Evolutionary conservation across 2,113 vertebrate species (phyloP), one percentile per base, ranked within the genome.

Genomic region (Engraulis encrasicolus): DNA sequence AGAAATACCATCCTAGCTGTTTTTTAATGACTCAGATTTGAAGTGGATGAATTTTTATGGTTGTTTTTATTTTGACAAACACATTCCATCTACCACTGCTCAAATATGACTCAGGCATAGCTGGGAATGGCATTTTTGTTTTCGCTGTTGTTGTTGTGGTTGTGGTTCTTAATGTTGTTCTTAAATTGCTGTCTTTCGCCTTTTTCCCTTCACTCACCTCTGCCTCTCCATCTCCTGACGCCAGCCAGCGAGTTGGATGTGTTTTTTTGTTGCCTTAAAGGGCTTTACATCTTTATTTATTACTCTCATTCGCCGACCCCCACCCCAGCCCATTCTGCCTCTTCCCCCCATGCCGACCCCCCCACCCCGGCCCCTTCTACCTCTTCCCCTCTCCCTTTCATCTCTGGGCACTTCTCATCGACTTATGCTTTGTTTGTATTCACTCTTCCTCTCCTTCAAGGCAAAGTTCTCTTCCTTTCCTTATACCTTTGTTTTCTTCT

Each of bases 401-500:
- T 81, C 36, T 40, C n/a, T 37, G 18, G 58, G 52, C 37, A 38
- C 52, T 40, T 81, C 23, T 52, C 50, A 54, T 81, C 23, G 50
- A 50, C 20, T 78, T 23, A 71, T 50, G 31, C 18, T 78, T 36
- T 45, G 45, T 82, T 49, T 40, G 48, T 80, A 20, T 37, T 50
- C 27, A 4, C 18, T 78, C 66, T 74, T 74, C 66, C 66, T 74
- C 31, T 66, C 37, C 45, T 81, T 83, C 77, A 78, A 78, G 58
- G 23, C 66, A 74, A 74, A 61, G 82, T 83, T 81, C 81, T 84
- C 50, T 85, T 34, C 81, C 71, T 85, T 84, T 83, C 79, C 81
- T 84, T 52, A 84, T 34, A 81, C 58, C 85, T 85, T 88, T 90
- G 87, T 90, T 89, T 86, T 78, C 82, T 82, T 61, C 81, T 78